Evolutionary conservation across 1,140 invertebrate genomes (phyloP), one percentile per base, ranked within the genome.

Genomic region (Caenorhabditis tropicalis): DNA sequence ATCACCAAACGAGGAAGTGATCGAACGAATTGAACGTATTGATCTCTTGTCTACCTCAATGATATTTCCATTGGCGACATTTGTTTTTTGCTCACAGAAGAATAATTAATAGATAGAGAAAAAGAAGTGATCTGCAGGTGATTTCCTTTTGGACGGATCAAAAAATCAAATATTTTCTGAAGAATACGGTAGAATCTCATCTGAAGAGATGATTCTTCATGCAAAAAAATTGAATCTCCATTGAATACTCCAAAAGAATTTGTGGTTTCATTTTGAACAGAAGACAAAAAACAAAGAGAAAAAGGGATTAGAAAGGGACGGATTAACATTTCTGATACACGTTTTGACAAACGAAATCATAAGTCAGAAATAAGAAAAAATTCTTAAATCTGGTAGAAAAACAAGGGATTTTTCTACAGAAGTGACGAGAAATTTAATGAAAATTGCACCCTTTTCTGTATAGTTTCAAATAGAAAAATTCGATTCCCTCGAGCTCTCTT

Each of bases 121-220:
- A 43, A 43, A 43, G 39, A 43, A 10, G 0, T 0, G 48, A 15
- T 0, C 43, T 46, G 0, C 43, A 46, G 43, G 43, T 46, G 43
- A 12, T 46, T 46, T 46, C 16, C 9, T 16, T 12, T 46, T n/a
- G n/a, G n/a, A n/a, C n/a, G n/a, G n/a, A 51, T 19, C 48, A 51
- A 51, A 51, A 51, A 51, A 51, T 51, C 48, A 51, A 51, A 51
- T n/a, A n/a, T n/a, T n/a, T n/a, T n/a, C n/a, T n/a, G n/a, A n/a
- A n/a, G n/a, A n/a, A n/a, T n/a, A n/a, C n/a, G n/a, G n/a, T n/a
- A n/a, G n/a, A n/a, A n/a, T n/a, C n/a, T n/a, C n/a, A n/a, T n/a
- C n/a, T n/a, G n/a, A n/a, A n/a, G n/a, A n/a, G n/a, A n/a, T n/a
- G n/a, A n/a, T n/a, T n/a, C n/a, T n/a, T n/a, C n/a, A n/a, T n/a